Percentiles rank a stretch among this genome's conserved stretches.
Evolutionary conservation across 1,140 invertebrate genomes (phyloP).

Genomic region (Tetramorium parvispinum): DNA sequence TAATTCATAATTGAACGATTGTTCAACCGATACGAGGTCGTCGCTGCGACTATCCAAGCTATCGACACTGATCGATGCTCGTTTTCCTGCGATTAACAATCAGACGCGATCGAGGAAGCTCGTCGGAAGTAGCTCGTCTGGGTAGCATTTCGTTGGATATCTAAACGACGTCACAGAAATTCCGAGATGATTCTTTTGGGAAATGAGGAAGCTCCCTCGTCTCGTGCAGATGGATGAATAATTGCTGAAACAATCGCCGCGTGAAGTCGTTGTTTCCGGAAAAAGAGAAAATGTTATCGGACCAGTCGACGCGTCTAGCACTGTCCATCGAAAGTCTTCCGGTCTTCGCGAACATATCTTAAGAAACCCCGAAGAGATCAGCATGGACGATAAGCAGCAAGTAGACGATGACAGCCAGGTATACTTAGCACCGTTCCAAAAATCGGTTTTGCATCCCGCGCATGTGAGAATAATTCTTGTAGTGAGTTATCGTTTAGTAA

Average conservation of each 20-base stretch:
- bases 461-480: slow-evolving; percentile 57
- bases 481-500: slow-evolving; percentile 54
- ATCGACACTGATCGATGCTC: slow-evolving; percentile 72
- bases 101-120: slow-evolving; percentile 15
- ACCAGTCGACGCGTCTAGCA: background rate
- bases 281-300: slow-evolving; percentile 26
- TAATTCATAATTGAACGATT: slow-evolving; percentile 76
- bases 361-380: slow-evolving; percentile 6
- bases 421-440: slow-evolving; percentile 56
- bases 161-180: background rate
- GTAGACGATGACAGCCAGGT: slow-evolving; percentile 77
- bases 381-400: slow-evolving; percentile 70
- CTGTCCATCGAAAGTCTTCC: slow-evolving; percentile 27
- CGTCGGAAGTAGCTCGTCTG: background rate
- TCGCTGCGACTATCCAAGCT: slow-evolving; percentile 33
- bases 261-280: background rate
- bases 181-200: background rate
- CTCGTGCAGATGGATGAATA: background rate
- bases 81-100: slow-evolving; percentile 64
- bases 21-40: slow-evolving; percentile 60
- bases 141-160: background rate
- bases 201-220: background rate
- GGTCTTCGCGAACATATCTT: background rate
- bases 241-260: background rate
- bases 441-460: slow-evolving; percentile 55